Base-by-base conservation (phyloP, 2,888 invertebrate genomes). In the Melieria picta region DNA sequence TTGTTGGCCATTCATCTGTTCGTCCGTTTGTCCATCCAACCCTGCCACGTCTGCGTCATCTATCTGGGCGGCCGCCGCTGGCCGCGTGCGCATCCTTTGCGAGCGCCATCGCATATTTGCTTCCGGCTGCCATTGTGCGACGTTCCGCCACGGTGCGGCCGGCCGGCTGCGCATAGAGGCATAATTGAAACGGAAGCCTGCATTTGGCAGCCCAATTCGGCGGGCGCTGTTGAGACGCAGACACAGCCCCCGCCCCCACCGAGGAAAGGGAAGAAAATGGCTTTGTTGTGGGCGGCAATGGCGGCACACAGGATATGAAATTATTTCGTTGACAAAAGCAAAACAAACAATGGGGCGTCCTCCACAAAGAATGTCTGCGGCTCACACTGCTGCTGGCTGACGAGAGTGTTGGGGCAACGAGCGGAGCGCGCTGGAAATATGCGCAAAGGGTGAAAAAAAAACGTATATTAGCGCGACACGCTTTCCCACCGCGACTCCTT, bases 171-270 rank as follows among this genome's bases (percentile, higher is more conserved):
- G 9, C 13, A 62, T 45, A 16, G 7, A 76, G 76, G 80, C 76
- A 82, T 84, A 84, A 83, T 83, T 83, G 84, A 84, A 84, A 82
- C 82, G 83, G 84, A 84, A 82, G 81, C 81, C 74, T 74, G 76
- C 75, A 80, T 80, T 80, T 79, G 80, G 80, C 80, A 77, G 78
- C 78, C 74, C 61, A 57, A 66, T 45, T 55, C 58, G 57, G 46
- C 47, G 7, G 45, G 30, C 57, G 11, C 42, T n/a, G 13, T 65
- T 46, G 56, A 16, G 47, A 47, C 9, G 30, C 50, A 10, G 52
- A 50, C 52, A 50, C 52, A 50, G n/a, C 52, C 52, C 50, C 7
- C 50, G 50, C 7, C 50, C 9, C 50, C 9, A 50, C 1, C 43
- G n/a, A 16, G 10, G 5, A 57, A 13, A 48, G 13, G 7, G 56